phyloP scores from a whole-genome alignment of 2,113 vertebrate genomes.

The Dicrurus megarhynchus region DNA sequence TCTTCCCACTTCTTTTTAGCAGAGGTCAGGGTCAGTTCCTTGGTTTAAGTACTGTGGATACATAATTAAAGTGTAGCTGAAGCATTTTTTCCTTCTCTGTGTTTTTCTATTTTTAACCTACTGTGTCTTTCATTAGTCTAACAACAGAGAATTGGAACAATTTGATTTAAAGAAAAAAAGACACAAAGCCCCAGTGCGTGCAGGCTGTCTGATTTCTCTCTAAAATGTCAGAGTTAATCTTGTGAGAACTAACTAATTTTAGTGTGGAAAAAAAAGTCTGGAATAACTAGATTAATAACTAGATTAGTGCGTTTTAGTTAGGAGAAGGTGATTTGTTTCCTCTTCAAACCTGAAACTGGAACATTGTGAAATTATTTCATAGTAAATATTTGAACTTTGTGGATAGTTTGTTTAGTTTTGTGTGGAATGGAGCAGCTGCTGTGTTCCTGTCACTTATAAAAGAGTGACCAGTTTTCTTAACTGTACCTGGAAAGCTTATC shows the following conservation, averaged over 20 bases:
- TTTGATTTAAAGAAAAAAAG: background rate
- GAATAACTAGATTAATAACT: background rate
- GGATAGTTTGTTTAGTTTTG: background rate
- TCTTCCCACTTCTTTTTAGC: slow-evolving; percentile 44
- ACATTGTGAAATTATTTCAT: background rate
- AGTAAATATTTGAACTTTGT: background rate
- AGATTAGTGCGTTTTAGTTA: background rate
- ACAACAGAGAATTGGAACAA: background rate
- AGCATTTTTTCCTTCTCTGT: background rate
- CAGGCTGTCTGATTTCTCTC: background rate
- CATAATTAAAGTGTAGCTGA: slow-evolving; percentile 49
- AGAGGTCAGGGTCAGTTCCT: slow-evolving; percentile 37
- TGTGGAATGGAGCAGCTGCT: background rate
- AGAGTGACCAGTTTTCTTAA: background rate
- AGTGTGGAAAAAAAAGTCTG: background rate
- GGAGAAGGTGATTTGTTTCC: background rate
- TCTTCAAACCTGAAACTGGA: background rate
- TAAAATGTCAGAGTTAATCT: background rate
- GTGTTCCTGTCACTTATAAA: background rate
- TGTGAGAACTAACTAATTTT: background rate
- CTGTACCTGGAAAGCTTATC: background rate
- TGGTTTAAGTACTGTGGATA: slow-evolving; percentile 41
- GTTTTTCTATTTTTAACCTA: background rate
- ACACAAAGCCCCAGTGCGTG: background rate
- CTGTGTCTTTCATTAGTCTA: background rate